Evolutionary conservation across 2,113 vertebrate species (phyloP).

Genomic region (Motacilla tschutschensis): DNA sequence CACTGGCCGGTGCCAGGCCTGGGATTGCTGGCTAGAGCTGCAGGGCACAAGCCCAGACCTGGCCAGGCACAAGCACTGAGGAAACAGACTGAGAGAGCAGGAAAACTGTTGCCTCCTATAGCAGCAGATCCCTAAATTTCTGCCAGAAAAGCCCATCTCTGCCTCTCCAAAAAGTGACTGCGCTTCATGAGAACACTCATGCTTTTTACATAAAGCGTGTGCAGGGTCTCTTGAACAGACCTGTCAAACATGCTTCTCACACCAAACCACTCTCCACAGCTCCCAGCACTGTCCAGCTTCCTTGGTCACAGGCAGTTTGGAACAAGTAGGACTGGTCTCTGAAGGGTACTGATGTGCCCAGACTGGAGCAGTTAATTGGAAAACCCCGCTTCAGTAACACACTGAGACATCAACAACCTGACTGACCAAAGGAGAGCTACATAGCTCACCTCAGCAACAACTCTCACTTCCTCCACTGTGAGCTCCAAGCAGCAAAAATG

Average conservation of each 20-base stretch:
- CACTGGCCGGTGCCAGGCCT: fast-evolving
- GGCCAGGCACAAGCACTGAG: background rate
- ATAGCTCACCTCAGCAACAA: background rate
- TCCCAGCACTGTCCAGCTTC: background rate
- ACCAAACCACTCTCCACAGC: background rate
- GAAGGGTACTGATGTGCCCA: background rate
- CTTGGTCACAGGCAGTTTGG: background rate
- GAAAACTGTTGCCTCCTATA: background rate
- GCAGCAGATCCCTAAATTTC: background rate
- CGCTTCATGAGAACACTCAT: background rate
- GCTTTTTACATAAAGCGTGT: background rate
- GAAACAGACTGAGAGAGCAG: background rate
- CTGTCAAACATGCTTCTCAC: background rate
- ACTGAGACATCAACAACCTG: background rate
- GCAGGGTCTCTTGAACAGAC: background rate
- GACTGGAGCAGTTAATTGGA: background rate
- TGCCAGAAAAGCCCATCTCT: background rate
- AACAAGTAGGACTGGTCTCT: background rate
- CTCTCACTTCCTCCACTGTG: background rate
- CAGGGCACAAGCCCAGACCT: fast-evolving
- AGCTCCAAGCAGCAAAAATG: background rate
- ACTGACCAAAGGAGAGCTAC: background rate
- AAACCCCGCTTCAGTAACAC: fast-evolving
- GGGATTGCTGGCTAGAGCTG: background rate
- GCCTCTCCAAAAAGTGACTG: background rate